Evolutionary conservation across 53 echinoderm and acorn worm species (phyloP).

Genomic region (Crossaster papposus): DNA sequence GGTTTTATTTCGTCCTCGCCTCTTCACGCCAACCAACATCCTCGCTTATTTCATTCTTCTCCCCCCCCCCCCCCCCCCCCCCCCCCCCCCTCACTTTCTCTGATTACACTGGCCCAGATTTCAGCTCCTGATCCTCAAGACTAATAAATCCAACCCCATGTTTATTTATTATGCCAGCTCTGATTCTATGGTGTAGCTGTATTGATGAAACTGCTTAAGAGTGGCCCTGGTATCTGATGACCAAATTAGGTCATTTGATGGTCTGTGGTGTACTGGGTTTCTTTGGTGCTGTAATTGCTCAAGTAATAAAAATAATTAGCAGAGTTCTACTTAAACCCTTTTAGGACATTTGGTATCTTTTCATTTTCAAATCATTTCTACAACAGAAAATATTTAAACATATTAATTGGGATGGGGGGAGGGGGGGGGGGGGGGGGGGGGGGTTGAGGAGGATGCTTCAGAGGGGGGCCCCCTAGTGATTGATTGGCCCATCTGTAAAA

Average conservation of each 20-base stretch:
- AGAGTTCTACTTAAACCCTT: background rate
- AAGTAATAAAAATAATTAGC: background rate
- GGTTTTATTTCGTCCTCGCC: background rate
- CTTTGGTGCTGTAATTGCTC: background rate
- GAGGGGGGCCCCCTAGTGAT: no score
- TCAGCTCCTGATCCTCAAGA: background rate
- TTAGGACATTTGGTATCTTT: background rate
- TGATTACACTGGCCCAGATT: constrained; percentile 15
- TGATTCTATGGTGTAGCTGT: background rate
- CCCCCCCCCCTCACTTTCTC: background rate
- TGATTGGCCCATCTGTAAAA: no score
- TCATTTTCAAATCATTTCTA: no score
- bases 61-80: background rate
- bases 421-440: no score
- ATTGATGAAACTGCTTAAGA: constrained; percentile 15
- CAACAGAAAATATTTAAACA: no score
- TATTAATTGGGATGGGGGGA: no score
- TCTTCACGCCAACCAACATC: background rate
- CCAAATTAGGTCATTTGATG: constrained; percentile 37
- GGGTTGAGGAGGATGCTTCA: no score
- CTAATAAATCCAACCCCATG: background rate
- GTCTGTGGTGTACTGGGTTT: no score
- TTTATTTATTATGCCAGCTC: constrained; percentile 23
- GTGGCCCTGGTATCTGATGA: background rate
- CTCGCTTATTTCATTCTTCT: background rate